These are phyloP conservation scores for Pleuronectes platessa DNA, from an alignment of 2,113 vertebrate species.

Conservation along the genomic window DNA sequence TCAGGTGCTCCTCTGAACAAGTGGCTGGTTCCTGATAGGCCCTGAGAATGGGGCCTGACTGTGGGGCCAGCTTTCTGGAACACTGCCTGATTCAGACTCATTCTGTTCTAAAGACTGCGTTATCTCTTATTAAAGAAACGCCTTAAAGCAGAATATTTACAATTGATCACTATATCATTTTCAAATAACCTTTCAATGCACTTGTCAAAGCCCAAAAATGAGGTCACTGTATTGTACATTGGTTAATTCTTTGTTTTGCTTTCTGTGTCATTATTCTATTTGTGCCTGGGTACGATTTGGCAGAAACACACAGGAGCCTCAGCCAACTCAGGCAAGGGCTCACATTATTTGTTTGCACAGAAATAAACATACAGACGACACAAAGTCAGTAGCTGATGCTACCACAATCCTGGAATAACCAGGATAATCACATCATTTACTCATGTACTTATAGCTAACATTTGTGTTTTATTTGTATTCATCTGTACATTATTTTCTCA, in stretches of 20 bases:
- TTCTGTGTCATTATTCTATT: constrained; percentile 32
- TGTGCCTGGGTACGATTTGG: constrained; percentile 24
- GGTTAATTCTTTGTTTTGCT: constrained; percentile 34
- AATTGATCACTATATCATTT: background rate
- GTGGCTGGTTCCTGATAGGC: constrained; percentile 81
- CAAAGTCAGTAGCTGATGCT: background rate
- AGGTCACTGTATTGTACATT: constrained; percentile 3
- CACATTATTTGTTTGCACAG: background rate
- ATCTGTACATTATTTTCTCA: background rate
- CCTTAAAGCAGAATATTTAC: constrained; percentile 1
- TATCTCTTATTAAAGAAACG: constrained; percentile 20
- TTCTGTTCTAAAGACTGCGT: background rate
- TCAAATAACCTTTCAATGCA: constrained; percentile 15
- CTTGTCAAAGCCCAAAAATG: constrained; percentile 2
- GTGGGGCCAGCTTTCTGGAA: constrained; percentile 39
- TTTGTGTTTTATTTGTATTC: background rate
- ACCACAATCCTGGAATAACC: background rate
- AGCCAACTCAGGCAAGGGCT: constrained; percentile 21
- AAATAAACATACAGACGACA: constrained; percentile 1
- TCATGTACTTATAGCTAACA: background rate
- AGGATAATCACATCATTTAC: background rate
- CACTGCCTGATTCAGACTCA: constrained; percentile 31
- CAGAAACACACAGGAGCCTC: constrained; percentile 25
- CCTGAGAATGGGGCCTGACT: constrained; percentile 65
- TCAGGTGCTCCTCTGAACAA: constrained; percentile 83